phyloP scores from a whole-genome alignment of 2,888 invertebrate species.

The Ormyrus nitidulus region DNA sequence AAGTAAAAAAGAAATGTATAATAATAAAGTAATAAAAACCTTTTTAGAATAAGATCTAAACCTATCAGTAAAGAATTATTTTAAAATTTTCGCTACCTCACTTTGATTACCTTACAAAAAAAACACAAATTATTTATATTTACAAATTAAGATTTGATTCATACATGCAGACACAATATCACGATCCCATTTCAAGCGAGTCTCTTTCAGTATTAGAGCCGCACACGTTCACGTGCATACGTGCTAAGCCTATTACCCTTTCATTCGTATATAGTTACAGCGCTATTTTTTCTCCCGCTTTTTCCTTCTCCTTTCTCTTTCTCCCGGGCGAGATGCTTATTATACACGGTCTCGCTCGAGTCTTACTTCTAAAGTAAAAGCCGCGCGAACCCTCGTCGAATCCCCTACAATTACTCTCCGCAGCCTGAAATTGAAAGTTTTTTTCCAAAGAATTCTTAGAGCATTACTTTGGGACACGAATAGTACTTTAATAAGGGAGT shows the following conservation, averaged over 20 bases:
- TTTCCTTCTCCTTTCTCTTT: background rate
- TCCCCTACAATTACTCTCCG: conserved; percentile 34
- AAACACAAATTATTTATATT: too few species aligned
- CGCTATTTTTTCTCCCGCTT: conserved; percentile 22
- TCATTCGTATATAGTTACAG: conserved; percentile 29
- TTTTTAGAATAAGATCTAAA: too few species aligned
- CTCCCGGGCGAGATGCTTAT: conserved; percentile 60
- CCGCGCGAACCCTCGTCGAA: background rate
- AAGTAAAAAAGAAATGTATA: too few species aligned
- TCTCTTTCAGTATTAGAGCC: too few species aligned
- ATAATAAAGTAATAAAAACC: too few species aligned
- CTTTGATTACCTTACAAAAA: too few species aligned
- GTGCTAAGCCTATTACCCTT: conserved; percentile 25
- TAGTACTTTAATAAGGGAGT: background rate
- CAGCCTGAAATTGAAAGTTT: conserved; percentile 38
- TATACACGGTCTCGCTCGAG: conserved; percentile 47
- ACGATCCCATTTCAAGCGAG: too few species aligned
- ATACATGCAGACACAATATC: too few species aligned
- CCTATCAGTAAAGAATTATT: too few species aligned
- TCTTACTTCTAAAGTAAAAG: conserved; percentile 45
- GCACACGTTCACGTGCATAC: background rate
- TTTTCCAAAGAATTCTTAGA: background rate
- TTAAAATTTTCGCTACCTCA: too few species aligned
- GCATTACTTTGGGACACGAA: background rate
- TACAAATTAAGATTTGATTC: too few species aligned